These are phyloP conservation scores for Agonum fuliginosum DNA, from an alignment of 2,888 invertebrate species.

Conservation along the genomic window DNA sequence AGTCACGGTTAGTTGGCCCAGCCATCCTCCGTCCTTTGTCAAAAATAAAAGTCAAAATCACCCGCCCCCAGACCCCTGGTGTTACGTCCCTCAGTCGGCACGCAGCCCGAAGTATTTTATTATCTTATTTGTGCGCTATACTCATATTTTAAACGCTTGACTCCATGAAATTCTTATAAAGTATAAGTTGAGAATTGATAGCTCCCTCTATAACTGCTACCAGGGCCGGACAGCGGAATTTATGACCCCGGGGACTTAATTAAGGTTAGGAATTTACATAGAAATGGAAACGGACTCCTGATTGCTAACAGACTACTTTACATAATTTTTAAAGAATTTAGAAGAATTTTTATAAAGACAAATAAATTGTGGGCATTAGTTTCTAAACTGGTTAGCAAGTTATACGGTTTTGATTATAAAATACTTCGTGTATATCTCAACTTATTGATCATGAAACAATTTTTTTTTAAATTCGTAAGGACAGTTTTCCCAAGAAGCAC, in stretches of 20 bases:
- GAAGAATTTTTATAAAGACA: background rate
- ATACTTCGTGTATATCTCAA: no score
- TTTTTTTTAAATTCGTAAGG: no score
- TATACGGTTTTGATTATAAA: no score
- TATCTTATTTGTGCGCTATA: conserved; percentile 56
- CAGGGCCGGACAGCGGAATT: conserved; percentile 18
- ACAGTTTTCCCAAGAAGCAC: no score
- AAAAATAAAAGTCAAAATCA: conserved; percentile 61
- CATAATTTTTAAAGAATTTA: background rate
- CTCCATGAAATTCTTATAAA: conserved; percentile 56
- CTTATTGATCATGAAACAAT: no score
- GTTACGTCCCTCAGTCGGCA: conserved; percentile 61
- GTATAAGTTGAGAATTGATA: conserved; percentile 52
- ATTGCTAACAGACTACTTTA: background rate
- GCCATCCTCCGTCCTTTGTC: conserved; percentile 47
- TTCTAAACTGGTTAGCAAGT: no score
- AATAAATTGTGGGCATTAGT: no score
- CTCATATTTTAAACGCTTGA: conserved; percentile 43
- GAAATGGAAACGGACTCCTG: conserved; percentile 13
- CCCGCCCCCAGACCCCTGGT: conserved; percentile 62
- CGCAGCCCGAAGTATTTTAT: conserved; percentile 52
- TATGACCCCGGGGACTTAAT: conserved; percentile 1
- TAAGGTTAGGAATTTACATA: conserved; percentile 32
- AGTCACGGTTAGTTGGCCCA: conserved; percentile 48
- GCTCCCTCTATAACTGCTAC: conserved; percentile 28